Evolutionary conservation across 1,140 invertebrate genomes (phyloP).

Genomic region (Drosophila ohnishii): DNA sequence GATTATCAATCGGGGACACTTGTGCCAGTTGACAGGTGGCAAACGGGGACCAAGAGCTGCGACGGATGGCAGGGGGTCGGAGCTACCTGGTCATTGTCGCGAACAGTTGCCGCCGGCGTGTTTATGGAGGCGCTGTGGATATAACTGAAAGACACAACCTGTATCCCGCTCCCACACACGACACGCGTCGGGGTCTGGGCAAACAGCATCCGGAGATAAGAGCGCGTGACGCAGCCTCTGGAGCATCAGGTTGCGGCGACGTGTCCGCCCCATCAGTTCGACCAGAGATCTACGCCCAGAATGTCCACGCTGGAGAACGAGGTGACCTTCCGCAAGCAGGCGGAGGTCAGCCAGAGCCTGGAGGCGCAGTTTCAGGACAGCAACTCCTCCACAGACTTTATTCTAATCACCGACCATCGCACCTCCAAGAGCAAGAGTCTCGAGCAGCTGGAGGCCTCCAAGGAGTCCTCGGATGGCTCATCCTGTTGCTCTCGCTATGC

Average conservation of each 20-base stretch:
- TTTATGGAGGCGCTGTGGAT: slow-evolving; percentile 54
- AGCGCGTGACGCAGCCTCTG: slow-evolving; percentile 46
- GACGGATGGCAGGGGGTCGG: neutral
- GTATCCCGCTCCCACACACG: slow-evolving; percentile 61
- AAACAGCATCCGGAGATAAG: slow-evolving; percentile 63
- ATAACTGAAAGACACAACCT: slow-evolving; percentile 72
- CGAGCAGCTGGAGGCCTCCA: slow-evolving; percentile 65
- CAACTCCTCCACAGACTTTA: slow-evolving; percentile 69
- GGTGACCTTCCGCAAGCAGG: slow-evolving; percentile 69
- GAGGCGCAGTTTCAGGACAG: slow-evolving; percentile 63
- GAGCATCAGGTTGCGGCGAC: slow-evolving; percentile 56
- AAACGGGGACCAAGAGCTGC: slow-evolving; percentile 10
- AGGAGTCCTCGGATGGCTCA: slow-evolving; percentile 27
- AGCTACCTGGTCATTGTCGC: slow-evolving; percentile 32
- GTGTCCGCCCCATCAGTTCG: slow-evolving; percentile 41
- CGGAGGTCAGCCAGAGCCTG: slow-evolving; percentile 63
- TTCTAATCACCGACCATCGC: slow-evolving; percentile 76
- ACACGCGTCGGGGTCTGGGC: slow-evolving; percentile 53
- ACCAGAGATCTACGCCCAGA: slow-evolving; percentile 40
- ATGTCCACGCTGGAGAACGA: slow-evolving; percentile 77
- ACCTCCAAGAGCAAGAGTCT: slow-evolving; percentile 68
- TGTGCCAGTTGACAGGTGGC: slow-evolving; percentile 59
- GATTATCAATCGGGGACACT: slow-evolving; percentile 55
- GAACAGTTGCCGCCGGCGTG: slow-evolving; percentile 10
- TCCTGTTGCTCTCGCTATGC: slow-evolving; percentile 48